Evolutionary conservation across 2,113 vertebrate genomes (phyloP).

Genomic region (Picathartes gymnocephalus): DNA sequence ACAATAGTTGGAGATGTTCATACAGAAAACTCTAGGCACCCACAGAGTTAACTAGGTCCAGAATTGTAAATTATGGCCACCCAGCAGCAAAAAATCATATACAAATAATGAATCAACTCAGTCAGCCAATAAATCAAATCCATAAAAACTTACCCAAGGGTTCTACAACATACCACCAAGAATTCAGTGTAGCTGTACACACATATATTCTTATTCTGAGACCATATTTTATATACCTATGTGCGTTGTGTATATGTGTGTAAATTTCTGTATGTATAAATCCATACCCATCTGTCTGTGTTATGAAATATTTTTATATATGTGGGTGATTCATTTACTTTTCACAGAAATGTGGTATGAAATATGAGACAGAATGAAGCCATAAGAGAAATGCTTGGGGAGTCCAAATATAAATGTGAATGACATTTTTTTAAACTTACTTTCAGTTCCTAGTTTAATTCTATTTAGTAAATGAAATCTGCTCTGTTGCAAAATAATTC

Average conservation of each 20-base stretch:
- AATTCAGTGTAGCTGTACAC: background rate
- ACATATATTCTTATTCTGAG: background rate
- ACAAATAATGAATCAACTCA: constrained; percentile 40
- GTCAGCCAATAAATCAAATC: constrained; percentile 42
- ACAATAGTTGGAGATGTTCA: background rate
- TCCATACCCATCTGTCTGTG: background rate
- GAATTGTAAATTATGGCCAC: constrained; percentile 37
- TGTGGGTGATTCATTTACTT: constrained; percentile 1
- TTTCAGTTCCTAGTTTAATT: background rate
- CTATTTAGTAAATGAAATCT: background rate
- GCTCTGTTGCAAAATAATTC: background rate
- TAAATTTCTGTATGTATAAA: background rate
- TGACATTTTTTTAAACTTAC: background rate
- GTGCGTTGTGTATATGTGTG: background rate
- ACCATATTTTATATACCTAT: constrained; percentile 24
- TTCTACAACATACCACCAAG: constrained; percentile 18
- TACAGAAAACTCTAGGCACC: background rate
- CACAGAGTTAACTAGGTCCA: constrained; percentile 27
- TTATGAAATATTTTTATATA: constrained; percentile 1
- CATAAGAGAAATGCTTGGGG: background rate
- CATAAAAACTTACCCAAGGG: constrained; percentile 43
- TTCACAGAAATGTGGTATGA: constrained; percentile 5
- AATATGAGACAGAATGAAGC: constrained; percentile 3
- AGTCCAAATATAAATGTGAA: background rate
- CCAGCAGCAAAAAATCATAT: constrained; percentile 38